Evolutionary conservation across 2,888 invertebrate genomes (phyloP), one percentile per base, ranked within the genome.

Genomic region (Geophilus truncorum): DNA sequence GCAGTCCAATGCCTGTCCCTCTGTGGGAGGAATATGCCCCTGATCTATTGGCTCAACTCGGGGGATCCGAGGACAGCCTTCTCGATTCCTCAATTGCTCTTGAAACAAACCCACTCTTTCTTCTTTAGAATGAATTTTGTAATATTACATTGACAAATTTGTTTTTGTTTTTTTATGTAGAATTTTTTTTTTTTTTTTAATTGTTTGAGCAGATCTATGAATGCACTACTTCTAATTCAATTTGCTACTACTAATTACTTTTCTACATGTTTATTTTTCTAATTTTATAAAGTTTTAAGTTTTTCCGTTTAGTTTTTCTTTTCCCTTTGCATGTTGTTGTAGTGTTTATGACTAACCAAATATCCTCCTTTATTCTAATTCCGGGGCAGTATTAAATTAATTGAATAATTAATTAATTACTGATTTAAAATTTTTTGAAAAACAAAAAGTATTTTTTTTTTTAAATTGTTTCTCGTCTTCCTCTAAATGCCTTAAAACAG

Each of bases 31-130:
- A 77, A 23, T 77, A 79, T 80, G 80, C 79, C 15, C 81, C 79
- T 34, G 81, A 81, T 18, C 45, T 80, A 28, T 81, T 77, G 80
- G 80, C 82, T 23, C 83, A 77, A 70, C 80, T 77, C 62, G 77
- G 62, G 57, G 79, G 28, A 28, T 62, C 80, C 45, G 76, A 80
- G 25, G 80, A 80, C 36, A 25, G 28, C 57, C 70, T 70, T 70
- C 70, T 70, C 70, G 70, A 70, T 70, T 70, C 70, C 70, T 70
- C 70, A 70, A 70, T 15, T 25, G 70, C 70, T 70, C 80, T 80
- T 23, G 40, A 80, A 18, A n/a, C 80, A 21, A 80, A 76, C 40
- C 80, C 80, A 21, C 80, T 80, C 40, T 80, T 80, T 40, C 80
- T 80, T 28, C 34, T 80, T 34, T 80, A 80, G 57, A 34, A 28